Conservation (phyloP, 2,888 invertebrate species). For the Protonemura montana region DNA sequence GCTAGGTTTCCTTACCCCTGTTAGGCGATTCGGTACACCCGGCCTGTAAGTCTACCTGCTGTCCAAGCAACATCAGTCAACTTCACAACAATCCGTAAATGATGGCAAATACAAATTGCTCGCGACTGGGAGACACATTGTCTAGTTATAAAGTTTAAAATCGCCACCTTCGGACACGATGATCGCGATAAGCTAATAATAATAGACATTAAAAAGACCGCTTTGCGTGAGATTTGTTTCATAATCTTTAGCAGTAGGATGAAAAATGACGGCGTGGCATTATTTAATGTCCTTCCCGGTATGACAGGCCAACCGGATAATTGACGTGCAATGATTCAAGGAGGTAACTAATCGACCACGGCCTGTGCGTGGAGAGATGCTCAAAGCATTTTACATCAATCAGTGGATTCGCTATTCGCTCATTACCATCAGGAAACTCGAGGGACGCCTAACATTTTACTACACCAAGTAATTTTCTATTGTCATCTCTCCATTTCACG, state of each 20-base stretch:
- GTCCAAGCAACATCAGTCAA: not conserved
- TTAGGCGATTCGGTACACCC: not conserved
- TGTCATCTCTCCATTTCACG: not conserved
- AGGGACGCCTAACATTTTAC: not conserved
- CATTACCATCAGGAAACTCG: not conserved
- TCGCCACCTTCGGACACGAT: conserved; percentile 29
- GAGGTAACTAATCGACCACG: not conserved
- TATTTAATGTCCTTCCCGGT: conserved; percentile 18
- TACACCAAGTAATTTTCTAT: not conserved
- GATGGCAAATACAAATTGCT: conserved; percentile 29
- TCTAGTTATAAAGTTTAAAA: not conserved
- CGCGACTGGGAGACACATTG: conserved; percentile 26
- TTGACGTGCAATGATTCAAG: conserved; percentile 24
- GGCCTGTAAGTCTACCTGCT: not conserved
- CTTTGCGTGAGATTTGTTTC: conserved; percentile 23
- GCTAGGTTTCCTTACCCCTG: not conserved
- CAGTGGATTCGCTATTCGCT: not conserved
- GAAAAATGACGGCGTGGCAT: conserved; percentile 23
- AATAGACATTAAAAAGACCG: conserved; percentile 26
- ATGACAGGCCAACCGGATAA: not conserved
- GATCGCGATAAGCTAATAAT: conserved; percentile 19
- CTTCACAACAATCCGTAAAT: conserved; percentile 27
- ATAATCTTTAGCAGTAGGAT: not conserved
- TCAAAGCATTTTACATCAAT: not conserved
- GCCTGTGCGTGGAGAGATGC: not conserved